Evolutionary conservation across 2,797 vertebrate genomes (phyloP).

Genomic region (Falco novaeseelandiae): DNA sequence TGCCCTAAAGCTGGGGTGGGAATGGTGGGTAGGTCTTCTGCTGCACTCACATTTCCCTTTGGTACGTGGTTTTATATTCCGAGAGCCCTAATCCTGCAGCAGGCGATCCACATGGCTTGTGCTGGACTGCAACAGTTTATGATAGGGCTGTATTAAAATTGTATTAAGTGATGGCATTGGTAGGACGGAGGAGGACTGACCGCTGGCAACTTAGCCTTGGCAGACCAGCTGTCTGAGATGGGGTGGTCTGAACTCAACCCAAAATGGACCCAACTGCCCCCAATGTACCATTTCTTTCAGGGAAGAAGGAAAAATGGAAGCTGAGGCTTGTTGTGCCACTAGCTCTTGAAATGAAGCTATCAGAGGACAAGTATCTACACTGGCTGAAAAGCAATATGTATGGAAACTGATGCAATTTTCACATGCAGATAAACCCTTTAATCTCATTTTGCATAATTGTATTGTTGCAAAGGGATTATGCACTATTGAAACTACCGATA

Average conservation of each 20-base stretch:
- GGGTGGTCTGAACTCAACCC: neutral
- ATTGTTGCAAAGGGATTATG: neutral
- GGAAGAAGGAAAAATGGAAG: neutral
- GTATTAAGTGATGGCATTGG: too few species aligned
- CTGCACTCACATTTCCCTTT: neutral
- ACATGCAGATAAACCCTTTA: neutral
- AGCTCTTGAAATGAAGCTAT: neutral
- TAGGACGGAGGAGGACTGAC: neutral
- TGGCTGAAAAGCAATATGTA: neutral
- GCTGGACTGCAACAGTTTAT: neutral
- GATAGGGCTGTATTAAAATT: rapidly evolving
- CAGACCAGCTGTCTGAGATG: neutral
- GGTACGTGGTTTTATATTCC: rapidly evolving
- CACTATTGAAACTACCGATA: neutral
- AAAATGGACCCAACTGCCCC: neutral
- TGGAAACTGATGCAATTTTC: neutral
- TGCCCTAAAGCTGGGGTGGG: neutral
- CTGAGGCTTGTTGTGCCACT: neutral
- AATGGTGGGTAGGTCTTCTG: neutral
- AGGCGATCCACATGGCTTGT: rapidly evolving
- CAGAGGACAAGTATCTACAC: neutral
- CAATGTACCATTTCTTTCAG: rapidly evolving
- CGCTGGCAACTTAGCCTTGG: neutral
- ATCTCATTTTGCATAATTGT: neutral
- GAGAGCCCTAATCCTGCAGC: neutral